A percentile compares a stretch with the other conserved stretches of the same genome.
Evolutionary conservation across 2,797 vertebrate species (phyloP).

Genomic region (Aselliscus stoliczkanus): DNA sequence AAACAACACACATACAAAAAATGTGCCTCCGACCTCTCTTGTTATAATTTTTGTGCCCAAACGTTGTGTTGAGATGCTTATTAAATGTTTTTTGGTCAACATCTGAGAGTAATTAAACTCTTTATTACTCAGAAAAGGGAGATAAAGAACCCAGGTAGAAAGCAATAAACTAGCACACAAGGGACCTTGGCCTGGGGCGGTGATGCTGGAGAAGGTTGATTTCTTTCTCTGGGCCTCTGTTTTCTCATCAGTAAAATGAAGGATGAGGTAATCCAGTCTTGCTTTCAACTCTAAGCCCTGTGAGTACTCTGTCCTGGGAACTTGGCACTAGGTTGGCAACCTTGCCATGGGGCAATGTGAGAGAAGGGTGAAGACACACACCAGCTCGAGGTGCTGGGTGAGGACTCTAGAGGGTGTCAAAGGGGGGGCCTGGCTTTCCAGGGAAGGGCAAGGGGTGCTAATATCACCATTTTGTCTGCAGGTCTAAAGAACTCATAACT

Average conservation of each 20-base stretch:
- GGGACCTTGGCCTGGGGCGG: not conserved
- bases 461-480: fast-evolving
- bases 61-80: not conserved
- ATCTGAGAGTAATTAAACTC: not conserved
- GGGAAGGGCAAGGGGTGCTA: too few species aligned
- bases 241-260: not conserved
- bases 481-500: not conserved
- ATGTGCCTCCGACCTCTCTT: not conserved
- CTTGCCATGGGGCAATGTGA: fast-evolving
- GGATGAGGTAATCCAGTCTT: not conserved
- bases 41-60: not conserved
- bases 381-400: fast-evolving
- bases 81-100: not conserved
- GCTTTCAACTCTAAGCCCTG: not conserved
- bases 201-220: too few species aligned
- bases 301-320: fast-evolving
- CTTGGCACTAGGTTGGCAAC: fast-evolving
- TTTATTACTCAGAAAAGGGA: not conserved
- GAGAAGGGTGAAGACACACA: fast-evolving
- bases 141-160: not conserved
- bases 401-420: too few species aligned
- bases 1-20: not conserved
- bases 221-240: not conserved
- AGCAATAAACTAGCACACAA: not conserved
- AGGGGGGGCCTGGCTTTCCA: not conserved